Evolutionary conservation across 2,888 invertebrate species (phyloP), one percentile per base, ranked within the genome.

Genomic region (Andrena praecox): DNA sequence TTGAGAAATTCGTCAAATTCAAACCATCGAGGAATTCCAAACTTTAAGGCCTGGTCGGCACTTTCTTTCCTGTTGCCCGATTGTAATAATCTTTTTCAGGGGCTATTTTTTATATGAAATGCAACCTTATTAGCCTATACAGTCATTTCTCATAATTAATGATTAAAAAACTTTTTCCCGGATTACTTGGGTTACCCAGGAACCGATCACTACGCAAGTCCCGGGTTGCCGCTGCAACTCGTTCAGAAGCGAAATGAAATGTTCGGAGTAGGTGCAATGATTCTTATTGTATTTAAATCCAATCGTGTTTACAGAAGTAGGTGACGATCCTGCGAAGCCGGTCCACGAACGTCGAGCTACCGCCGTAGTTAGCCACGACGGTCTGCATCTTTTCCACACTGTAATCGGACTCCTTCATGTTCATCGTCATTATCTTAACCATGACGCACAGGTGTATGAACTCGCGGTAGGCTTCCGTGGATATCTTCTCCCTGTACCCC

Each of bases 371-470:
- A 0, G 8, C 0, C 63, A 91, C n/a, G 0, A 84, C 42, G 0
- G 56, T 56, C 0, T 77, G 4, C 3, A 91, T 82, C 2, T 88
- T 79, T 0, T 59, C 54, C 0, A 70, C 33, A 16, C 79, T 33
- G 5, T 85, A 86, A 31, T 87, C 48, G 2, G 67, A 78, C 3
- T 89, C 85, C 5, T 85, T 52, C 4, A 83, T 66, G 6, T 90
- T 85, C 7, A 91, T 62, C 0, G 91, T 91, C 6, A 92, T 67
- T 2, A 93, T 72, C 54, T 92, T 93, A 7, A 90, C 35, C 90
- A 93, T 91, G 16, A 91, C 87, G 2, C 81, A 70, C 12, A 91
- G 68, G 42, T 93, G 94, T 2, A 80, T 24, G 33, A 92, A 93
- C 64, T 93, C 93, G 0, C 83, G 27, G 0, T 33, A 60, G 0